phyloP scores from a whole-genome alignment of 2,113 vertebrate genomes.

The Telmatochromis sp. region DNA sequence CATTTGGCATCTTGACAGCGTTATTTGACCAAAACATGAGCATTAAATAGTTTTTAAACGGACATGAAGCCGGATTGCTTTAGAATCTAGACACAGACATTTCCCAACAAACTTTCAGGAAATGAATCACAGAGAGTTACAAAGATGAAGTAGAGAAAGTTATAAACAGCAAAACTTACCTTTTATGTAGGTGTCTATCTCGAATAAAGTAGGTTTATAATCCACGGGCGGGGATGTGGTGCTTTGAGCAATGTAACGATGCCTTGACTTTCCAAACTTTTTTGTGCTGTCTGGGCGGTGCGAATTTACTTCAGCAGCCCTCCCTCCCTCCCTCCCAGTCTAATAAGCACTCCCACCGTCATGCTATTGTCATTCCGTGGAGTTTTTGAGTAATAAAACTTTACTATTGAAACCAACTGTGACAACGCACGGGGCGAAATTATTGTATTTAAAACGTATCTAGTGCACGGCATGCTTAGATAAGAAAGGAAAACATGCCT shows the following conservation, averaged over 20 bases:
- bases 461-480: neutral
- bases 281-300: conserved; percentile 40
- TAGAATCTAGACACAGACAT: neutral
- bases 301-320: conserved; percentile 22
- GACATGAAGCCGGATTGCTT: neutral
- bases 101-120: neutral
- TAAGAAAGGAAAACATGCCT: neutral
- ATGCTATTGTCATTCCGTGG: neutral
- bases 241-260: neutral
- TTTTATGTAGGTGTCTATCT: neutral
- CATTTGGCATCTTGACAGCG: neutral
- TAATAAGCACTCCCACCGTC: neutral
- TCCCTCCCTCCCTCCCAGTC: conserved; percentile 29
- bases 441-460: neutral
- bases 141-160: neutral
- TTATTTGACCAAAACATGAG: neutral
- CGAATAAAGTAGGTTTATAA: conserved; percentile 13
- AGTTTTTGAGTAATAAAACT: neutral
- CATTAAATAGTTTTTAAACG: neutral
- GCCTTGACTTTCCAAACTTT: conserved; percentile 48
- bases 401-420: neutral
- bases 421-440: neutral
- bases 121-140: neutral
- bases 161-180: conserved; percentile 24
- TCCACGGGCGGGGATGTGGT: conserved; percentile 32